Conservation (phyloP, 2,797 vertebrate species). For the Sebastes miniatus region DNA sequence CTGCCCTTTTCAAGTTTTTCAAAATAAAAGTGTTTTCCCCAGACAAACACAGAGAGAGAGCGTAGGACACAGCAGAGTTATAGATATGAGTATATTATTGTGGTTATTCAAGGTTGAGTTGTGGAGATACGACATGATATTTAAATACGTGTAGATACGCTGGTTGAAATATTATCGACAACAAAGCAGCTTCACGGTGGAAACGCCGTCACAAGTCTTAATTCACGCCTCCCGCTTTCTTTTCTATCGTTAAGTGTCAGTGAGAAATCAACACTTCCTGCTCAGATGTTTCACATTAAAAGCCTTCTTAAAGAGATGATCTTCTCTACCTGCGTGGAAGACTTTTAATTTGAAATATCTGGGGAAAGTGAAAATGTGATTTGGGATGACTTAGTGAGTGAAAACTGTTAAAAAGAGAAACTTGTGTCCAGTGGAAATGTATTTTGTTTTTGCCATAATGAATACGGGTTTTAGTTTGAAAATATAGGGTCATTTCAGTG, state of each 20-base stretch:
- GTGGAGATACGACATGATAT: neutral
- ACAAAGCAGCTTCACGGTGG: neutral
- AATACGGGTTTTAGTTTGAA: neutral
- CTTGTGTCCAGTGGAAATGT: neutral
- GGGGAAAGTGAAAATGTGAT: neutral
- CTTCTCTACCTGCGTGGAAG: neutral
- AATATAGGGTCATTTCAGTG: neutral
- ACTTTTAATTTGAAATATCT: neutral
- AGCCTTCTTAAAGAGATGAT: neutral
- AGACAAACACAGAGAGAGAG: neutral
- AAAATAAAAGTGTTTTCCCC: constrained; percentile 28
- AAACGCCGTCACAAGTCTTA: neutral
- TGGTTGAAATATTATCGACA: neutral
- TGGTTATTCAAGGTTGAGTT: neutral
- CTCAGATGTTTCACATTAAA: neutral
- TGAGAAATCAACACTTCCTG: neutral
- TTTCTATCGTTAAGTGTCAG: neutral
- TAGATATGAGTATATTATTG: constrained; percentile 7
- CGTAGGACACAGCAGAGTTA: neutral
- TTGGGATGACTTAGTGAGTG: neutral
- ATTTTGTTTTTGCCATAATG: neutral
- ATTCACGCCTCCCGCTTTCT: neutral
- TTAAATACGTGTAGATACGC: constrained; percentile 25
- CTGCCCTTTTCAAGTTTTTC: constrained; percentile 41
- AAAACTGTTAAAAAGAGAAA: neutral